Conservation (phyloP, 2,113 vertebrate species). For the Tychaedon coryphoeus region DNA sequence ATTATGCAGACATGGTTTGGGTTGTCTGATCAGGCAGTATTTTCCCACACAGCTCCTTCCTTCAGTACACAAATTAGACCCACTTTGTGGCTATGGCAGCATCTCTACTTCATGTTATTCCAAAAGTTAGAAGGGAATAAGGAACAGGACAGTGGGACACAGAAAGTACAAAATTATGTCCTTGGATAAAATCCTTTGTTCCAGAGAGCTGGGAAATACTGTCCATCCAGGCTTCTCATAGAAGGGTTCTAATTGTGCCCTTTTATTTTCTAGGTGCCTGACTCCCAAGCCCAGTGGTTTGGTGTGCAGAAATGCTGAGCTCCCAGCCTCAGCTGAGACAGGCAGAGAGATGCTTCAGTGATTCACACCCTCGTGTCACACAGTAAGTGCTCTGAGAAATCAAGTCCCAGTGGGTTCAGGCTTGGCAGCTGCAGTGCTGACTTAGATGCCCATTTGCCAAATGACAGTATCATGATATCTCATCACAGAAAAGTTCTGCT, state of each 20-base stretch:
- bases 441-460: neutral
- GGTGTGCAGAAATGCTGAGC: conserved; percentile 10
- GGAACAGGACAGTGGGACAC: neutral
- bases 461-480: neutral
- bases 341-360: neutral
- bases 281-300: neutral
- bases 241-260: neutral
- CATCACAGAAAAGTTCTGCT: neutral
- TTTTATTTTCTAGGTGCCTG: neutral
- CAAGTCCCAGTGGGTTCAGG: neutral
- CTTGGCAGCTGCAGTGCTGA: neutral
- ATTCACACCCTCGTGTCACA: neutral
- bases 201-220: neutral
- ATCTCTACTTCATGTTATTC: neutral
- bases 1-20: neutral
- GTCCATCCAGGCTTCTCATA: neutral
- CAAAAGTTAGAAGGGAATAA: neutral
- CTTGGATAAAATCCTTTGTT: neutral
- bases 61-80: neutral
- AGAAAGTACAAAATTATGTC: neutral
- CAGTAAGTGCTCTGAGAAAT: neutral
- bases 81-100: neutral
- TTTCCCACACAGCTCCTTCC: neutral
- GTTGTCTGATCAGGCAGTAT: neutral
- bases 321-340: neutral